A percentile compares a stretch with the other conserved stretches of the same genome.
phyloP scores from a whole-genome alignment of 1,140 invertebrate genomes.

The Scaptomyza pallida region DNA sequence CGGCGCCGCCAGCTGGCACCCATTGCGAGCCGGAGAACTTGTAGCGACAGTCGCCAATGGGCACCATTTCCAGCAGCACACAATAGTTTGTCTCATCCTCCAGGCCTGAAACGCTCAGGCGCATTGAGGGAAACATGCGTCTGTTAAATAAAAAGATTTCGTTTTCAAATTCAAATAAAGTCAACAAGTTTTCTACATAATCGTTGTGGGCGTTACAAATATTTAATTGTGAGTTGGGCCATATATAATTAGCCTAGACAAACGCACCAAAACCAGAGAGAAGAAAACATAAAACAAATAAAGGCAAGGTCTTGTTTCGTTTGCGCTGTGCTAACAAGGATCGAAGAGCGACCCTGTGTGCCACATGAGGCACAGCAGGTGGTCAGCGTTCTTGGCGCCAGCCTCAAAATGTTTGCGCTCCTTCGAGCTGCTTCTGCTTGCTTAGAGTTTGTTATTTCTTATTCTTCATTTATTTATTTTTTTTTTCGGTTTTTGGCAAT shows the following conservation, averaged over 20 bases:
- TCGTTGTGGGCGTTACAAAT: conserved; percentile 73
- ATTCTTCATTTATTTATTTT: conserved; percentile 17
- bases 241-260: conserved; percentile 73
- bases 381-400: conserved; percentile 77
- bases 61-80: conserved; percentile 91
- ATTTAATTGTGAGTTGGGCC: conserved; percentile 78
- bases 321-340: conserved; percentile 77
- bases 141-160: conserved; percentile 85
- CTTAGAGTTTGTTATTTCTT: conserved; percentile 17
- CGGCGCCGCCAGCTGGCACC: conserved; percentile 93
- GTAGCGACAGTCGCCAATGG: conserved; percentile 88
- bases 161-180: conserved; percentile 57
- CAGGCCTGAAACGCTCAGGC: conserved; percentile 88
- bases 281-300: conserved; percentile 21
- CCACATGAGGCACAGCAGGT: conserved; percentile 73
- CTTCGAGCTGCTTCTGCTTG: conserved; percentile 7
- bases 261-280: conserved; percentile 30
- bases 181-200: conserved; percentile 24
- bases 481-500: conserved; percentile 69
- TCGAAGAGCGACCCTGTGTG: conserved; percentile 33
- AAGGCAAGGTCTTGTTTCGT: conserved; percentile 17
- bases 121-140: conserved; percentile 93
- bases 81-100: conserved; percentile 92
- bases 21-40: conserved; percentile 89
- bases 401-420: conserved; percentile 48